phyloP scores from a whole-genome alignment of 2,797 vertebrate species.

The Syncerus caffer region DNA sequence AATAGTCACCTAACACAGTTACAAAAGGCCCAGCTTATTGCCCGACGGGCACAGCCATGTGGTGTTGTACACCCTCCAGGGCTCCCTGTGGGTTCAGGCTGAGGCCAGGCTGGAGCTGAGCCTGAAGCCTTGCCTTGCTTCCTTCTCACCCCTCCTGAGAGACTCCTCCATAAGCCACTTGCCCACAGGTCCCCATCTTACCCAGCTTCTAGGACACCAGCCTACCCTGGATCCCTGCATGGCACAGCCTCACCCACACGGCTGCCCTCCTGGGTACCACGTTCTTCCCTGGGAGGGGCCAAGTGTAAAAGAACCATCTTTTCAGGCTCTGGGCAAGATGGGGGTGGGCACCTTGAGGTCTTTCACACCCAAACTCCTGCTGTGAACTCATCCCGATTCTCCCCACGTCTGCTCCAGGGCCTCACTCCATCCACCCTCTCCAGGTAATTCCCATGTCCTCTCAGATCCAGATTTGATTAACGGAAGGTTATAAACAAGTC shows the following conservation, averaged over 20 bases:
- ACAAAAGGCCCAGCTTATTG: background rate
- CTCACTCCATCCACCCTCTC: background rate
- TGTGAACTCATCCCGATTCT: background rate
- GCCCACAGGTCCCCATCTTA: background rate
- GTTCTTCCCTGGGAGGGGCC: background rate
- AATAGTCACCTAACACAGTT: background rate
- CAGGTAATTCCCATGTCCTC: background rate
- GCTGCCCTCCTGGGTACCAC: no score
- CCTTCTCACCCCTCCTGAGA: background rate
- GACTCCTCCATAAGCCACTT: background rate
- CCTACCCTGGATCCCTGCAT: background rate
- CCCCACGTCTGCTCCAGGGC: background rate
- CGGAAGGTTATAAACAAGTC: constrained; percentile 39
- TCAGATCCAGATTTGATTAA: background rate
- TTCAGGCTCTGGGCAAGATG: background rate
- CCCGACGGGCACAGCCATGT: accelerated
- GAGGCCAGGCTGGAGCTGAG: background rate
- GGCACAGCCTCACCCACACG: background rate
- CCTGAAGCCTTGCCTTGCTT: background rate
- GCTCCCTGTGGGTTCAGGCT: background rate
- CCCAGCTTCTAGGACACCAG: background rate
- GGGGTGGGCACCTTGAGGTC: background rate
- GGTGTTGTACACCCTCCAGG: accelerated
- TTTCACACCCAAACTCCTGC: background rate
- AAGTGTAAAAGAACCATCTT: background rate